Conservation (phyloP, 2,888 invertebrate genomes). For the Polymixis flavicincta region DNA sequence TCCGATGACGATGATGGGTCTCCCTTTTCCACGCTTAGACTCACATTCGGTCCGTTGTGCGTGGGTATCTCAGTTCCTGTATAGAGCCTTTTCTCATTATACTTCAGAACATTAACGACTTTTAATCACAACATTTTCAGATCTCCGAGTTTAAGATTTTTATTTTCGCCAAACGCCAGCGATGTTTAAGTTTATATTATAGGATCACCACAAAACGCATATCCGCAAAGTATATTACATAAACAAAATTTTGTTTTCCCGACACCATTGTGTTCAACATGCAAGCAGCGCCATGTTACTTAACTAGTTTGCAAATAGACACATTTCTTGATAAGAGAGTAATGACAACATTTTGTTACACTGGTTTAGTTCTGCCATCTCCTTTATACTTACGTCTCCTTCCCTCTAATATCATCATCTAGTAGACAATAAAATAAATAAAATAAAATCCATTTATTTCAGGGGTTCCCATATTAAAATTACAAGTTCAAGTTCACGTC, state of each 20-base stretch:
- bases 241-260: not conserved
- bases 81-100: too few species aligned
- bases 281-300: not conserved
- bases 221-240: not conserved
- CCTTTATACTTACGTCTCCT: too few species aligned
- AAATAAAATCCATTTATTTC: too few species aligned
- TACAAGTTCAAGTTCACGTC: too few species aligned
- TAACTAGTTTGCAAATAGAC: constrained; percentile 20
- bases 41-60: too few species aligned
- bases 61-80: too few species aligned
- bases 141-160: not conserved
- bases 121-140: not conserved
- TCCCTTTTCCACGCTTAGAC: too few species aligned
- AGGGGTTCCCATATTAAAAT: too few species aligned
- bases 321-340: constrained; percentile 49
- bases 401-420: constrained; percentile 6
- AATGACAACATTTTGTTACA: constrained; percentile 62
- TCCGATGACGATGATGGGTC: too few species aligned
- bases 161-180: not conserved
- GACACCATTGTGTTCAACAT: not conserved
- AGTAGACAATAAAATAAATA: too few species aligned
- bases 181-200: not conserved
- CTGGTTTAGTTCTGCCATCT: constrained; percentile 22
- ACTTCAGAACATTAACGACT: not conserved
- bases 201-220: not conserved